Conservation (phyloP, 2,113 vertebrate genomes). For the Eurystomus gularis region DNA sequence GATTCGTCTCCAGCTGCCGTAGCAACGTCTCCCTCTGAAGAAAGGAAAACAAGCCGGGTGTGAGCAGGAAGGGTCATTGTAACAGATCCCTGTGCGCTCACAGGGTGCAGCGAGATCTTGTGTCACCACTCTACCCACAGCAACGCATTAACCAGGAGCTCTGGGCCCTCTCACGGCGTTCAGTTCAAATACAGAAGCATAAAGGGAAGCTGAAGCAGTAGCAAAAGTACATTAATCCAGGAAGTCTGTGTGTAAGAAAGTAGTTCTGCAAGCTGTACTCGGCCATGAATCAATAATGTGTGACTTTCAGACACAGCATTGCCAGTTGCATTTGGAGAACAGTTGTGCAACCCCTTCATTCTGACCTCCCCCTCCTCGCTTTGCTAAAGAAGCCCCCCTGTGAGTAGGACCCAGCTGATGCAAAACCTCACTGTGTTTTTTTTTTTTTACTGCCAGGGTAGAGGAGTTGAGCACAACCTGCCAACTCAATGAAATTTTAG, state of each 20-base stretch:
- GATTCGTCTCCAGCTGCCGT: slow-evolving; percentile 97
- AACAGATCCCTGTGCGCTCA: not conserved
- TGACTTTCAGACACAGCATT: not conserved
- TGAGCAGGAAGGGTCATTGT: slow-evolving; percentile 7
- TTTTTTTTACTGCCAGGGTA: not conserved
- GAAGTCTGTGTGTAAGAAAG: not conserved
- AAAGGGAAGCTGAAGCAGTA: not conserved
- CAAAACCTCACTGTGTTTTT: not conserved
- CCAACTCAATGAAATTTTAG: not conserved
- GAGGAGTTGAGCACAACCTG: not conserved
- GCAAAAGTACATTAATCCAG: not conserved
- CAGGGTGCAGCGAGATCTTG: not conserved
- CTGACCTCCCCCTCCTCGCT: not conserved
- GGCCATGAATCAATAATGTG: not conserved
- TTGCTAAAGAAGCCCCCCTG: not conserved
- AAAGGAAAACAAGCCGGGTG: not conserved
- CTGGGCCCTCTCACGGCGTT: not conserved
- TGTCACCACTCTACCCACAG: not conserved
- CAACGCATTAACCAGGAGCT: not conserved
- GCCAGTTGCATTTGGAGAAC: not conserved
- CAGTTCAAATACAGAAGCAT: not conserved
- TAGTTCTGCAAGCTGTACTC: not conserved
- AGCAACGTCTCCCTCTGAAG: slow-evolving; percentile 91
- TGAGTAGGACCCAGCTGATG: not conserved
- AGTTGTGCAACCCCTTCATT: not conserved